Percentiles rank a stretch among this genome's conserved stretches.
phyloP scores from a whole-genome alignment of 2,797 vertebrate genomes.

The Chelonia mydas region DNA sequence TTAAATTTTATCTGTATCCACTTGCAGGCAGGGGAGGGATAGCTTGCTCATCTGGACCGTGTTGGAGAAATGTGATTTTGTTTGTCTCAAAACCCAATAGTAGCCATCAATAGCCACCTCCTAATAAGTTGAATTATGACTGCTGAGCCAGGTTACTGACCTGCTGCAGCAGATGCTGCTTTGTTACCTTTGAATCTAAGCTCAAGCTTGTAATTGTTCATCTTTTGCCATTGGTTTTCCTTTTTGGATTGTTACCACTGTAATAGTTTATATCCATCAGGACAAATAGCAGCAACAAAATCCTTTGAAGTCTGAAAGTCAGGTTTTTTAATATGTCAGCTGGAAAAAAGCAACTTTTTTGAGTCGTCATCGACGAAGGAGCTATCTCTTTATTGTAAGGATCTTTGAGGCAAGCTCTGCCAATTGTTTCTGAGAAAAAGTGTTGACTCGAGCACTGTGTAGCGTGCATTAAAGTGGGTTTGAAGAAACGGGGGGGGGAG shows the following conservation, averaged over 20 bases:
- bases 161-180: neutral
- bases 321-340: neutral
- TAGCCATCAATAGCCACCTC: neutral
- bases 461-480: neutral
- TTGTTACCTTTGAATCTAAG: neutral
- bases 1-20: neutral
- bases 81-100: neutral
- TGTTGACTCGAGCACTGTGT: neutral
- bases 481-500: neutral
- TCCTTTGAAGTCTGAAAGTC: neutral
- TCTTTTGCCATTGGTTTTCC: neutral
- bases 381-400: neutral
- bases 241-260: conserved; percentile 1
- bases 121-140: neutral
- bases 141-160: neutral
- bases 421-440: neutral
- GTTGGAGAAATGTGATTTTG: neutral
- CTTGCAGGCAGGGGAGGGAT: neutral
- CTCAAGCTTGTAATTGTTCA: neutral
- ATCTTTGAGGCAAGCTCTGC: neutral
- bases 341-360: neutral
- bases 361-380: neutral
- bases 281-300: neutral
- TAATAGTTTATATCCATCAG: neutral
- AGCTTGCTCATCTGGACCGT: neutral